Conservation (phyloP, 2,113 vertebrate genomes). For the Dissostichus mawsoni region DNA sequence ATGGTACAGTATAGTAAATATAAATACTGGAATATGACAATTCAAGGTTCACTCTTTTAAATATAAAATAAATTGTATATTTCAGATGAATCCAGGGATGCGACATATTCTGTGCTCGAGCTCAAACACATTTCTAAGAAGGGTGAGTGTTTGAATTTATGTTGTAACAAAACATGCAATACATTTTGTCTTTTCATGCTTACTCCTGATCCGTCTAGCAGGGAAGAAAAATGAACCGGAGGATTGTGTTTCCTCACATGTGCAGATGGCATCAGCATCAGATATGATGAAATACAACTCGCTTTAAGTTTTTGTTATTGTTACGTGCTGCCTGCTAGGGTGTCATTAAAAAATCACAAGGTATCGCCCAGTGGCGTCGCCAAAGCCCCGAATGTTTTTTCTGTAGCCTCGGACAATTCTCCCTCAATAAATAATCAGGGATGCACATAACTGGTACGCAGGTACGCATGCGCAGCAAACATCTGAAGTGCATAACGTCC, state of each 20-base stretch:
- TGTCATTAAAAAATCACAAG: background rate
- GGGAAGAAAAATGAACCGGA: background rate
- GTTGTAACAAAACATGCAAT: no score
- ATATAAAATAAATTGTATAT: background rate
- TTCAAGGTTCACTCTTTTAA: background rate
- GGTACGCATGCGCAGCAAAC: no score
- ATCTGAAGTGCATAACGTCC: no score
- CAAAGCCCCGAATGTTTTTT: no score
- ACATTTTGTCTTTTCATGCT: background rate
- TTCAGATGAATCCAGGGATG: background rate
- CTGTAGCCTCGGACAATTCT: no score
- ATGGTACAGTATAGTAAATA: background rate
- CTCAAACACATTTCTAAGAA: background rate
- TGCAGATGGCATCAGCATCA: background rate
- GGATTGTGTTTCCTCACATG: background rate
- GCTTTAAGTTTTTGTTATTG: background rate
- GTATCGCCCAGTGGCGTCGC: background rate
- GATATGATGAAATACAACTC: background rate
- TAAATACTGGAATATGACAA: background rate
- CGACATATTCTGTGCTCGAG: slow-evolving; percentile 5
- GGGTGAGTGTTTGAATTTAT: background rate
- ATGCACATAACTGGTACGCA: no score
- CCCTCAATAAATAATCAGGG: no score
- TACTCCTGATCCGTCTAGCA: background rate
- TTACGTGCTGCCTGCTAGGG: background rate